Conservation (phyloP, 2,888 invertebrate species). For the Synanthedon tipuliformis region DNA sequence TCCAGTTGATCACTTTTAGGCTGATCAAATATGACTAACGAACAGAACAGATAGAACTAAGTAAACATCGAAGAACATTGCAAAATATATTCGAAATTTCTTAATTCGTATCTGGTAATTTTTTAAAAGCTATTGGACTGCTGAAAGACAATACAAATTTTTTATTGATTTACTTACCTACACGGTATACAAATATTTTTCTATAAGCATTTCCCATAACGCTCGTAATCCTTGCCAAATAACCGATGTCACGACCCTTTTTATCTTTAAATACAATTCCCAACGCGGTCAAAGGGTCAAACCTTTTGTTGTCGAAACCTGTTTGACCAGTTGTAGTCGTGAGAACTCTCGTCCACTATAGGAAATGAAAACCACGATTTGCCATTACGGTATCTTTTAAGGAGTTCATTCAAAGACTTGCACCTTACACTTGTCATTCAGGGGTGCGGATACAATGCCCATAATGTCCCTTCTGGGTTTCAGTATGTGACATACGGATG, state of each 20-base stretch:
- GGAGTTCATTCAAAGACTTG: background rate
- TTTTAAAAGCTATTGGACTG: no score
- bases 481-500: background rate
- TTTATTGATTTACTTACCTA: no score
- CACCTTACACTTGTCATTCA: background rate
- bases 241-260: conserved; percentile 30
- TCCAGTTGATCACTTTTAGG: no score
- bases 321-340: conserved; percentile 53
- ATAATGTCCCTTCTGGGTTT: background rate
- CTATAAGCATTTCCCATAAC: background rate
- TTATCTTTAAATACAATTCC: conserved; percentile 12
- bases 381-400: background rate
- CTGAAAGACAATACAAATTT: no score
- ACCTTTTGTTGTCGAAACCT: conserved; percentile 36
- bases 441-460: background rate
- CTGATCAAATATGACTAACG: no score
- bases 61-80: no score
- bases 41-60: no score
- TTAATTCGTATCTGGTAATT: no score
- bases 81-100: no score
- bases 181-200: no score
- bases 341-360: conserved; percentile 51
- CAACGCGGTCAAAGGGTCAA: conserved; percentile 32
- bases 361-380: conserved; percentile 2
- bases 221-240: conserved; percentile 32